Percentiles rank a stretch among this genome's conserved stretches.
These are phyloP conservation scores for Chrysina gloriosa DNA, from an alignment of 2,888 invertebrate species.

Conservation along the genomic window DNA sequence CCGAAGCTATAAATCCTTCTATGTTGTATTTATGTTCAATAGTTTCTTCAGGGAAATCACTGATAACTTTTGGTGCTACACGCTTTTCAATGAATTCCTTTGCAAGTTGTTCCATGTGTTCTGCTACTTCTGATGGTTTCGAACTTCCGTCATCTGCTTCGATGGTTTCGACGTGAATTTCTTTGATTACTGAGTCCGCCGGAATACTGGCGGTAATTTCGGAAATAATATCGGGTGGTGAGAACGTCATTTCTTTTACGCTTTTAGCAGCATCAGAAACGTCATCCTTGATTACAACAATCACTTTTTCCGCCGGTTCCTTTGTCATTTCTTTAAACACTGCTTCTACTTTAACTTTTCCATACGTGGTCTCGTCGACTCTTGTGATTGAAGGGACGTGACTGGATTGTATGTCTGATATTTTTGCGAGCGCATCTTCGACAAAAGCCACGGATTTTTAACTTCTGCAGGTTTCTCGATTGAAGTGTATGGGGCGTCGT, in stretches of 20 bases:
- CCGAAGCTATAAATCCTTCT: conserved; percentile 16
- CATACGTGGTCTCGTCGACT: not conserved
- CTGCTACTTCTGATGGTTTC: not conserved
- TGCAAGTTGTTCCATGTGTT: conserved; percentile 15
- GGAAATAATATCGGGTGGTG: conserved; percentile 24
- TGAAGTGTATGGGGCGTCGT: conserved; percentile 43
- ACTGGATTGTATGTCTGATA: not conserved
- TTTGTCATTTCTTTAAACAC: conserved; percentile 17
- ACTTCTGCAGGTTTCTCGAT: conserved; percentile 25
- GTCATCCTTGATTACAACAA: conserved; percentile 69
- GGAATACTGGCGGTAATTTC: conserved; percentile 17
- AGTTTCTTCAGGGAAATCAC: not conserved
- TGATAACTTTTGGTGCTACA: not conserved
- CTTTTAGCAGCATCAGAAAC: conserved; percentile 59
- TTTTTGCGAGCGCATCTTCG: conserved; percentile 22
- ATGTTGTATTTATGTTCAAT: not conserved
- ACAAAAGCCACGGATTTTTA: conserved; percentile 36
- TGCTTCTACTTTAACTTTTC: conserved; percentile 24
- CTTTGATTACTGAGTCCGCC: conserved; percentile 23
- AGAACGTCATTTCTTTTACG: conserved; percentile 25
- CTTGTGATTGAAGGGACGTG: conserved; percentile 6
- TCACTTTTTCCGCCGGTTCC: conserved; percentile 67
- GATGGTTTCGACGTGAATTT: conserved; percentile 20
- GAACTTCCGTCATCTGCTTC: conserved; percentile 16
- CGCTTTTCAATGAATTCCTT: not conserved